Base-by-base conservation (phyloP, 2,113 vertebrate species). In the Lanius collurio region DNA sequence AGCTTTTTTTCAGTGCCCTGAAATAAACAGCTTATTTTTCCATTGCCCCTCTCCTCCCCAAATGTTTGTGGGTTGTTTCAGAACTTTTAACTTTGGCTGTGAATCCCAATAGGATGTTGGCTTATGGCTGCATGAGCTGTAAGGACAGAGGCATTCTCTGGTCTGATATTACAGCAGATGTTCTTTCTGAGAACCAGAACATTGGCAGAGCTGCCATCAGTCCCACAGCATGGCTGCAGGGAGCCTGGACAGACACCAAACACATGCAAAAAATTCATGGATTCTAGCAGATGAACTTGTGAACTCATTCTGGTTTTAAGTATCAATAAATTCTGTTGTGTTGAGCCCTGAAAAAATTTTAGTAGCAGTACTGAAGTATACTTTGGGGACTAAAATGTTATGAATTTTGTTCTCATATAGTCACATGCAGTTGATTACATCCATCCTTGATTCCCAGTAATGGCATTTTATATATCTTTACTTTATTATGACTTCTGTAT, bases 381-480 rank as follows among this genome's bases (percentile, higher is more conserved):
- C n/a, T 69, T 55, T 26, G 9, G 49, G 74, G 65, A 79, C 15
- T 11, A 33, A n/a, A 39, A 22, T 33, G 39, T 82, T 78, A 16
- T 0, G 5, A 37, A 27, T 56, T 89, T 67, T 87, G 27, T 56
- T 87, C 24, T 41, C 0, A 0, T 79, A 4, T 7, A 64, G n/a
- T 64, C 19, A 21, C 7, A 9, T 23, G 33, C 19, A 30, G 80
- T 89, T 85, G 71, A 64, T 90, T 65, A 35, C n/a, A 39, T 57
- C 11, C 49, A 69, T 85, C 41, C 28, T 77, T 74, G 73, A 49
- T 76, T 90, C 55, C 50, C 46, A 35, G 13, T 55, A 79, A 28
- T 49, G 28, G 7, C 23, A 42, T 93, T 88, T 79, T 69, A 12
- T 73, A 14, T 3, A 5, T 42, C 78, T 90, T 78, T 5, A 30